Base-by-base conservation (phyloP, 2,888 invertebrate genomes). In the Catocala nupta region DNA sequence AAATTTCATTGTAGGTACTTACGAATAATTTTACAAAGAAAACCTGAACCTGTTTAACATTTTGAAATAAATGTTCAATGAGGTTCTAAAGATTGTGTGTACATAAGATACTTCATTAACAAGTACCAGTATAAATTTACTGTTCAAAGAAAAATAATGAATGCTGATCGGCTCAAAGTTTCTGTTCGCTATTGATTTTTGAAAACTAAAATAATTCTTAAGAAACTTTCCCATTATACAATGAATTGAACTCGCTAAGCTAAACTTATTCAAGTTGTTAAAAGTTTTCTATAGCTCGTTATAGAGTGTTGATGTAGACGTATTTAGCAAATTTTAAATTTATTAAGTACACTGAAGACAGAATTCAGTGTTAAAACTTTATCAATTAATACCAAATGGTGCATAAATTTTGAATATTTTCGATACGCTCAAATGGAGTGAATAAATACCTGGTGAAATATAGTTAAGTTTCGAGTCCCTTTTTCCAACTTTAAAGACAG, bases 261-360 rank as follows among this genome's bases (percentile, higher is more conserved):
- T 43, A 73, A 75, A 77, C 69, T 78, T 77, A 61, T 66, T 69
- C 48, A 54, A 70, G 70, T 71, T 78, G 74, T 82, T 82, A 73
- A 62, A 82, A 81, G 71, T 80, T 82, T 72, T 72, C 68, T 71
- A 71, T 69, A 66, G 69, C 71, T 77, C 57, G 72, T 75, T 81
- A 78, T 59, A 62, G 12, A 60, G 66, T 67, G 33, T 61, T 50
- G 13, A 61, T 65, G 55, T 70, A 34, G 55, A 42, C 50, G 55
- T 50, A 10, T 61, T 67, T 48, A 25, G 47, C 48, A 36, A 1
- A 48, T 64, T 61, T 64, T 55, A 56, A 13, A 16, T 43, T 64
- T 58, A 58, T 61, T 49, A 12, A 43, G 59, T 63, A n/a, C 57
- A 53, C 59, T 56, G 11, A 42, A 63, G 51, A 66, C 49, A 65